Conservation (phyloP, 1,140 invertebrate species). For the Brachionus paranguensis region DNA sequence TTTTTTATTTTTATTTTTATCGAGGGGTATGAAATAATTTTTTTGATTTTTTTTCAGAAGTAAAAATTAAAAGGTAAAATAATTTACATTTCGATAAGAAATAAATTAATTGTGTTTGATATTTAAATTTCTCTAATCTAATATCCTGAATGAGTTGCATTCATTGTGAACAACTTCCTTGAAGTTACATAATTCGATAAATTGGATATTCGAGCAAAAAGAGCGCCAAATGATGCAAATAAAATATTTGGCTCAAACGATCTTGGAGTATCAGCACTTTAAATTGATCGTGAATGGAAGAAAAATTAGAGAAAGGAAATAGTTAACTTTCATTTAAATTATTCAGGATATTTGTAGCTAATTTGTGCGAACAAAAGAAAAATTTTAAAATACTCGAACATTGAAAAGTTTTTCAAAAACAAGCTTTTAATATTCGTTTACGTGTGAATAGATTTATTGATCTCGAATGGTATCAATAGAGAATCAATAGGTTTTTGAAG, state of each 20-base stretch:
- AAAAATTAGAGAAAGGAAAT: background rate
- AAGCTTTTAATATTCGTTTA: conserved; percentile 8
- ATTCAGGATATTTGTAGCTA: background rate
- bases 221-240: background rate
- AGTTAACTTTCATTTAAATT: background rate
- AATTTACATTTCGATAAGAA: background rate
- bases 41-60: background rate
- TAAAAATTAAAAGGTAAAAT: background rate
- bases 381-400: background rate
- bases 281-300: background rate
- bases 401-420: background rate
- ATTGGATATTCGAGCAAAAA: background rate
- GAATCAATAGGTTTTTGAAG: conserved; percentile 6
- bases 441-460: conserved; percentile 33
- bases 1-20: background rate
- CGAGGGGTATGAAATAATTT: background rate
- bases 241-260: background rate
- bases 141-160: background rate
- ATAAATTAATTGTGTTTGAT: background rate
- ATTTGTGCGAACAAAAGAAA: background rate
- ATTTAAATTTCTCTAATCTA: background rate
- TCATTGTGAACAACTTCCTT: background rate
- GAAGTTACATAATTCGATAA: background rate
- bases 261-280: background rate
- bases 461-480: conserved; percentile 17